phyloP scores from a whole-genome alignment of 2,797 vertebrate species.

The Parotocinclus haroldoi region DNA sequence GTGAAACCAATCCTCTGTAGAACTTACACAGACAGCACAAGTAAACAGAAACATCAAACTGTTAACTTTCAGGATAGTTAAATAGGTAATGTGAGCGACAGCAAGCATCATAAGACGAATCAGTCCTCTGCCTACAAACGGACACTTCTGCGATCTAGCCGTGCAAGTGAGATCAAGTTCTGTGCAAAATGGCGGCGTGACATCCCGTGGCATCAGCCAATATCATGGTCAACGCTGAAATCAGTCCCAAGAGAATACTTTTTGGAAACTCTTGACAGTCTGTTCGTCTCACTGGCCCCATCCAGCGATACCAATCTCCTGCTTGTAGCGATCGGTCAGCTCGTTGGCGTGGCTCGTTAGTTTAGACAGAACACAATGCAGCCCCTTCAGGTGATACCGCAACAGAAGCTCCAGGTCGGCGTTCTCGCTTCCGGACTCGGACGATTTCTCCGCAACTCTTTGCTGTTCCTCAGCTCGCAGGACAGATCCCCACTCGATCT shows the following conservation, averaged over 20 bases:
- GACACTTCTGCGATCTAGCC: constrained; percentile 46
- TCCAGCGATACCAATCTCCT: constrained; percentile 88
- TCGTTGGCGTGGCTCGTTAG: constrained; percentile 89
- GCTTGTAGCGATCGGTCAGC: constrained; percentile 92
- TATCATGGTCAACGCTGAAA: constrained; percentile 10
- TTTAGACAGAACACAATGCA: constrained; percentile 90
- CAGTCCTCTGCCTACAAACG: constrained; percentile 6
- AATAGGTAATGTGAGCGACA: not conserved
- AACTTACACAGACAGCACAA: not conserved
- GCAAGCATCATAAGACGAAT: constrained; percentile 39
- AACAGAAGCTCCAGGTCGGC: constrained; percentile 88
- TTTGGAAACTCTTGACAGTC: not conserved
- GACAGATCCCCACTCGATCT: constrained; percentile 85
- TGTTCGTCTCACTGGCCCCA: constrained; percentile 77
- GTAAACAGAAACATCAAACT: not conserved
- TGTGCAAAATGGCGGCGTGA: constrained; percentile 57
- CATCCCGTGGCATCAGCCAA: not conserved
- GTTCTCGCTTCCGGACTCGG: constrained; percentile 65
- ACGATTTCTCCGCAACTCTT: constrained; percentile 67
- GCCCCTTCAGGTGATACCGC: constrained; percentile 89
- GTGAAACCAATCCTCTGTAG: constrained; percentile 6
- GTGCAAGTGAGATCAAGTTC: constrained; percentile 22
- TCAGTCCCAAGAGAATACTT: constrained; percentile 16
- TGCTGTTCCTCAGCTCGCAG: constrained; percentile 70
- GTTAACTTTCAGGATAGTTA: too few species aligned